Evolutionary conservation across 2,113 vertebrate species (phyloP), one percentile per base, ranked within the genome.

Genomic region (Clarias macrocephalus): DNA sequence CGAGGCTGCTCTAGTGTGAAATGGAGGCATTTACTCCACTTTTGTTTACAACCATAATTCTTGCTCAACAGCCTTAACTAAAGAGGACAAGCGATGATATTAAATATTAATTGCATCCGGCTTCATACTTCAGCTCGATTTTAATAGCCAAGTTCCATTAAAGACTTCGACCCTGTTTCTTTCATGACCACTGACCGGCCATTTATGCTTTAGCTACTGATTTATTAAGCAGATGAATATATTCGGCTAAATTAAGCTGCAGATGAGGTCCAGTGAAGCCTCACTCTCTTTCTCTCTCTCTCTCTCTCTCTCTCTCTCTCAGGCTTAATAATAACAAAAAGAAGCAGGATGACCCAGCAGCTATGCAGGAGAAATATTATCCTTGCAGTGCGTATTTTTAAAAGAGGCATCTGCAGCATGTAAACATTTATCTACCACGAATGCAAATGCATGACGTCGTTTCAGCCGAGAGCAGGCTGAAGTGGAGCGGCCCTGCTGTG

Each of bases 401-500:
- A 85, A 79, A 79, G 54, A 56, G 82, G 80, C 73, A 30, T 82
- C 82, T 83, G 65, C 57, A 59, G 57, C 73, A 19, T 86, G 84
- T 85, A 88, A 88, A 85, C 85, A 66, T 87, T 87, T 87, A 57
- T 83, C 86, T 79, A 79, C 21, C 2, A 37, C 1, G 75, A 65
- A 84, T 87, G 87, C 87, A 82, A 87, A 90, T 81, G 68, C 33
- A 5, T 68, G 60, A 37, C 48, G 76, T 88, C 59, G 70, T 56
- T 85, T 28, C 48, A 48, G 57, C 60, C 15, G 84, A 88, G 83
- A 2, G 72, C 86, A 85, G 76, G 80, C 87, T 92, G 89, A 88
- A 86, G 87, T 84, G 82, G 76, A 86, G 91, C 79, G 85, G 89
- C 82, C 87, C 87, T 83, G 68, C 83, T 85, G 85, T 25, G 83